These are phyloP conservation scores for Chalcis sispes DNA, from an alignment of 2,888 invertebrate species.

Conservation along the genomic window DNA sequence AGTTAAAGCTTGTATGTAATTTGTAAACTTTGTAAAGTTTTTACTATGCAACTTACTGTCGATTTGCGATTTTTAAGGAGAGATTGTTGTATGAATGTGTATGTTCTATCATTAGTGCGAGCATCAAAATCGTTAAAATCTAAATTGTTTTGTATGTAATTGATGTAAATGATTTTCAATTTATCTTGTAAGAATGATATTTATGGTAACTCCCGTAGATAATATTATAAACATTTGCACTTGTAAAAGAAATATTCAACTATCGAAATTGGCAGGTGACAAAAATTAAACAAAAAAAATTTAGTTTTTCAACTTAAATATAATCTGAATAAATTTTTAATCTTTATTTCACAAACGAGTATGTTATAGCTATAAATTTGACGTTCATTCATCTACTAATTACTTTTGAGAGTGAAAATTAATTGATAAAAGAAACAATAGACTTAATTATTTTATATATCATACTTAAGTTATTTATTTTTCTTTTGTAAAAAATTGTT, in stretches of 20 bases:
- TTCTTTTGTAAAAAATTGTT: constrained; percentile 53
- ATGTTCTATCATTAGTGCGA: constrained; percentile 41
- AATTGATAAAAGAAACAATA: constrained; percentile 45
- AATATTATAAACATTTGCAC: constrained; percentile 61
- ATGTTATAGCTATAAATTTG: constrained; percentile 51
- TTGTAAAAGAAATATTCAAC: constrained; percentile 51
- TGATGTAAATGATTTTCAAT: constrained; percentile 72
- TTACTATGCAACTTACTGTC: constrained; percentile 45
- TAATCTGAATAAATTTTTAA: constrained; percentile 31
- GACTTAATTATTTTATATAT: constrained; percentile 46
- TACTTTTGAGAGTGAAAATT: constrained; percentile 45
- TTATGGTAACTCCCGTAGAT: constrained; percentile 56
- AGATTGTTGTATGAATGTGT: constrained; percentile 29
- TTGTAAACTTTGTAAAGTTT: constrained; percentile 57
- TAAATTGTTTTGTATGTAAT: constrained; percentile 69
- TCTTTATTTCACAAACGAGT: constrained; percentile 43
- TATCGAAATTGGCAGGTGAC: constrained; percentile 15
- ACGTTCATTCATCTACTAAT: constrained; percentile 34
- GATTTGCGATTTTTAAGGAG: constrained; percentile 37
- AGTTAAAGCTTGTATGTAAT: constrained; percentile 54
- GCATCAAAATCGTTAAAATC: constrained; percentile 43
- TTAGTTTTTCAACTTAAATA: constrained; percentile 31
- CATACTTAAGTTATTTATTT: constrained; percentile 46
- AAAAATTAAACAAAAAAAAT: constrained; percentile 34
- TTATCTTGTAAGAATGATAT: constrained; percentile 63